Evolutionary conservation across 2,113 vertebrate genomes (phyloP), one percentile per base, ranked within the genome.

Genomic region (Alouatta palliata): DNA sequence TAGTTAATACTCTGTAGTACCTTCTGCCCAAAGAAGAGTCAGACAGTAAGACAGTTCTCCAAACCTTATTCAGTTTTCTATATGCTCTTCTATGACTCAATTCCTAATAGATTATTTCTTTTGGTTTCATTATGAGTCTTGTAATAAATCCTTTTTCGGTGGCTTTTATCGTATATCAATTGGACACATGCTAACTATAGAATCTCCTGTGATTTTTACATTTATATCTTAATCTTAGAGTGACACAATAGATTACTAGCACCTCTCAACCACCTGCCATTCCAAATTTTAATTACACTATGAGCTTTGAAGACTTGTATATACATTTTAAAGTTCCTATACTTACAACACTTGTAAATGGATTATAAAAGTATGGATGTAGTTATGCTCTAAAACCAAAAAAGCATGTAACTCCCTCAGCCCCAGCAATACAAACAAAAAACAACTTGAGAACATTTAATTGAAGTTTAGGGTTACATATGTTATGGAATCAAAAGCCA

Each of bases 161-260:
- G 35, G 52, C 27, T 97, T 96, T 73, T 32, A 75, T 6, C 90
- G 40, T 30, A 6, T 66, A 70, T 61, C 37, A 47, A 27, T 19
- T 27, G 32, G 75, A 37, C 8, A 80, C 54, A 76, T 7, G 27
- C 27, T 79, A 77, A 86, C 12, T 75, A 83, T 79, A 43, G 52
- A 68, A 84, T 45, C 54, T 43, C 12, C 52, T 56, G 6, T 87
- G 71, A 87, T 80, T 92, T 94, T 87, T 20, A 85, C 73, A 95
- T 68, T 90, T 96, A 61, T 80, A 90, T 90, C 87, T 61, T 82
- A 30, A 96, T 92, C 37, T 92, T 90, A 64, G 82, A 87, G 71
- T 17, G 79, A 87, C 43, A 56, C 10, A 76, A 52, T 70, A 88
- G 91, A 87, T 95, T 90, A 88, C 20, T n/a, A 70, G 45, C 68